Evolutionary conservation across 1,140 invertebrate species (phyloP), one percentile per base, ranked within the genome.

Genomic region (Periplaneta americana): DNA sequence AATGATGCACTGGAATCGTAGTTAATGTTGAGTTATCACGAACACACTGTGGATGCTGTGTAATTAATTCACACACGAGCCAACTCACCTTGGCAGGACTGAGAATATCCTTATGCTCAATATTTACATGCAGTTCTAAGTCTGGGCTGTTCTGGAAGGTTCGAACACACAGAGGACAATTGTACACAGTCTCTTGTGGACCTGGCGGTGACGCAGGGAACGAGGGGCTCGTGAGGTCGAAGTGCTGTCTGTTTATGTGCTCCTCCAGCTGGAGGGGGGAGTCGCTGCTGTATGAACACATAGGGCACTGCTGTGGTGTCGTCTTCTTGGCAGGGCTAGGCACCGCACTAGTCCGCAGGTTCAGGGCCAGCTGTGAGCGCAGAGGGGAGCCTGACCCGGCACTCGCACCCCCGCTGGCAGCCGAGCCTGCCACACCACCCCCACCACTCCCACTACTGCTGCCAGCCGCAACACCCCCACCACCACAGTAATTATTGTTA

Each of bases 111-210:
- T 91, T 91, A 86, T 97, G 95, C 85, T 95, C 94, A 33, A 95
- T 93, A 87, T 96, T 96, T 0, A 97, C 95, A 87, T 97, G 96
- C 15, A 96, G 86, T 87, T 96, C 95, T 34, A 97, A 90, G 86
- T 95, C 95, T n/a, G 93, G 92, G 15, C 92, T 92, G 82, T 93
- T 93, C 32, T 91, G 89, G 87, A 95, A 96, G 57, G 92, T 92
- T 83, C 91, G 91, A 83, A 93, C 88, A 86, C 95, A 95, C 36
- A 95, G 90, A 1, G 95, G 95, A 87, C 94, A 96, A 82, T 89
- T 90, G 81, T 90, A 91, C 18, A 87, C 84, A 80, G 86, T 85
- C n/a, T 88, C 87, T 18, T 86, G 84, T 32, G 85, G 85, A 32
- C 87, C 85, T n/a, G 89, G 86, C n/a, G 89, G 88, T 78, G 88